These are phyloP conservation scores for Coccyzus lansbergi DNA, from an alignment of 2,797 vertebrate species.

Conservation along the genomic window DNA sequence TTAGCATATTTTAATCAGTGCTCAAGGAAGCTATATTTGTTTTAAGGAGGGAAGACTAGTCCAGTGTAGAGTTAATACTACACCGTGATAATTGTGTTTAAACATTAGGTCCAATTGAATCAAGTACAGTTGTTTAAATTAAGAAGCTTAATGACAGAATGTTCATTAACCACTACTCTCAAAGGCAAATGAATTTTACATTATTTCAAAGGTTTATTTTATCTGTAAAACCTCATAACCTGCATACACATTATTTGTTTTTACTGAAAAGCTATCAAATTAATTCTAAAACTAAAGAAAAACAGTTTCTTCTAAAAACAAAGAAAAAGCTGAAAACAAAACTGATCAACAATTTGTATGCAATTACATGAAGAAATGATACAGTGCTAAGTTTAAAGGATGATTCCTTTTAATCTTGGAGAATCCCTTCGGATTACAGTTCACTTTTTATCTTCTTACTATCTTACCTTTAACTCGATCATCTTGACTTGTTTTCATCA, in stretches of 20 bases:
- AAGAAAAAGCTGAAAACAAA: constrained; percentile 11
- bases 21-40: not conserved
- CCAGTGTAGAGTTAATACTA: not conserved
- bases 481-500: not conserved
- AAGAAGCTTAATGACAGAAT: constrained; percentile 20
- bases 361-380: not conserved
- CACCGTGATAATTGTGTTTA: not conserved
- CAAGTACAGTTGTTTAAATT: constrained; percentile 17
- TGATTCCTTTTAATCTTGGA: not conserved
- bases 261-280: not conserved
- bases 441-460: not conserved
- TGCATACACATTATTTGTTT: not conserved
- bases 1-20: not conserved
- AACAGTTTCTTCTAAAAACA: no score
- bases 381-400: not conserved
- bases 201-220: constrained; percentile 27
- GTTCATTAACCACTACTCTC: constrained; percentile 48
- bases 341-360: not conserved
- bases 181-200: constrained; percentile 22
- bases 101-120: not conserved
- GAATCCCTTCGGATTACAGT: not conserved
- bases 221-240: constrained; percentile 20
- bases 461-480: not conserved
- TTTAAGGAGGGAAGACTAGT: not conserved
- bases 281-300: not conserved